phyloP scores from a whole-genome alignment of 2,888 invertebrate genomes.

The Phasia obesa region DNA sequence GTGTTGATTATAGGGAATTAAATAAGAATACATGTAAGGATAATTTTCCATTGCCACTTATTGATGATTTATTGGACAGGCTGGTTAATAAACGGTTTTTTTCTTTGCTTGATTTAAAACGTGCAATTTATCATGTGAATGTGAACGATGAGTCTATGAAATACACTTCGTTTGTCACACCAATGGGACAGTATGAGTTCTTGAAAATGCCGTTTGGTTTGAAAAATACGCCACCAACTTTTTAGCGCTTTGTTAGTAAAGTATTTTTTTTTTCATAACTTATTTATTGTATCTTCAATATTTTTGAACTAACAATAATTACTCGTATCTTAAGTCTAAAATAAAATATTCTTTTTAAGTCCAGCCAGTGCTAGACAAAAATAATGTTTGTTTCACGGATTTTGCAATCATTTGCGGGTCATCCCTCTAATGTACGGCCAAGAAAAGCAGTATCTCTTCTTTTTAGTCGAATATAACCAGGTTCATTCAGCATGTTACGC shows the following conservation, averaged over 20 bases:
- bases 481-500: too few relatives aligned
- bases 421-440: too few relatives aligned
- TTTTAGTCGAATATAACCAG: too few relatives aligned
- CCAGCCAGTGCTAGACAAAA: too few relatives aligned
- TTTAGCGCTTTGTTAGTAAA: constrained; percentile 21
- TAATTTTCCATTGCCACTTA: constrained; percentile 58
- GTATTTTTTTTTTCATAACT: too few relatives aligned
- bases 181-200: constrained; percentile 17
- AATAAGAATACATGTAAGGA: constrained; percentile 11
- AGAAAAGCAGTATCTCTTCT: too few relatives aligned
- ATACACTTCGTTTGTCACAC: constrained; percentile 65
- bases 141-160: constrained; percentile 41
- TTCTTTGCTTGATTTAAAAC: constrained; percentile 56
- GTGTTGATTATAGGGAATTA: constrained; percentile 14
- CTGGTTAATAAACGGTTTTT: constrained; percentile 38
- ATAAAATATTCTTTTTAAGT: too few relatives aligned
- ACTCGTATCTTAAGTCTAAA: too few relatives aligned
- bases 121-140: constrained; percentile 38
- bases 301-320: too few relatives aligned
- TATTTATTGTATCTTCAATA: too few relatives aligned
- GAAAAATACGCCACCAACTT: constrained; percentile 52
- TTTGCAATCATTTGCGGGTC: too few relatives aligned
- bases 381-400: too few relatives aligned
- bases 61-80: constrained; percentile 53
- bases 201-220: constrained; percentile 61